Base-by-base conservation (phyloP, 1,140 invertebrate species). In the Scylla paramamosain region DNA sequence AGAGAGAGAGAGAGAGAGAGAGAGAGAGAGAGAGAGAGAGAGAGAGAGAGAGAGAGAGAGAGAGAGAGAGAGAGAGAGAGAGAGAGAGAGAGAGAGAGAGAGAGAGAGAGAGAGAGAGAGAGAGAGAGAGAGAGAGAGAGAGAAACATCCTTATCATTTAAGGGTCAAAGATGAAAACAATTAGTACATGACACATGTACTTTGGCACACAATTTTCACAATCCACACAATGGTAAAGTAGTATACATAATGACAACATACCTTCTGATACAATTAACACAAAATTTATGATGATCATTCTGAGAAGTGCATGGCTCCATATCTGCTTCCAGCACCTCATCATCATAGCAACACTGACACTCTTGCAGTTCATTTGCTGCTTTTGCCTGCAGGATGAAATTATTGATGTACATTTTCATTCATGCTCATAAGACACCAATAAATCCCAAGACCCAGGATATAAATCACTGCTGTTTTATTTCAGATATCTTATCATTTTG, bases 311-410 rank as follows among this genome's bases (percentile, higher is more conserved):
- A 98, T 0, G 96, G 96, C 4, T 96, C 96, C 96, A 97, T 97
- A 95, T 98, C 98, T 89, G 97, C 97, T 77, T 97, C 97, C 67
- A 98, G 96, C 67, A 97, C 97, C 96, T 98, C 97, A 89, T 98
- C 97, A 87, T 97, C 97, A 96, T 96, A 98, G 95, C 98, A 98
- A 96, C 97, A 98, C 16, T 96, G 96, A 96, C 98, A 98, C 94
- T 96, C 96, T 31, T 96, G 94, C n/a, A 97, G 96, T 82, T 97
- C 96, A 91, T 96, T 96, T 29, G 96, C 96, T 67, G 97, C 96
- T 93, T 96, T 97, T 46, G 97, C 97, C 96, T 97, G 96, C 0
- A 94, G 10, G 91, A 91, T 29, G 0, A 91, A 83, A 46, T 10
- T 14, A 52, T 59, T 6, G 0, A 91, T n/a, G 45, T 0, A 59